Percentiles rank a stretch among this genome's conserved stretches.
Evolutionary conservation across 2,888 invertebrate species (phyloP).

Genomic region (Ornithoptera priamus): DNA sequence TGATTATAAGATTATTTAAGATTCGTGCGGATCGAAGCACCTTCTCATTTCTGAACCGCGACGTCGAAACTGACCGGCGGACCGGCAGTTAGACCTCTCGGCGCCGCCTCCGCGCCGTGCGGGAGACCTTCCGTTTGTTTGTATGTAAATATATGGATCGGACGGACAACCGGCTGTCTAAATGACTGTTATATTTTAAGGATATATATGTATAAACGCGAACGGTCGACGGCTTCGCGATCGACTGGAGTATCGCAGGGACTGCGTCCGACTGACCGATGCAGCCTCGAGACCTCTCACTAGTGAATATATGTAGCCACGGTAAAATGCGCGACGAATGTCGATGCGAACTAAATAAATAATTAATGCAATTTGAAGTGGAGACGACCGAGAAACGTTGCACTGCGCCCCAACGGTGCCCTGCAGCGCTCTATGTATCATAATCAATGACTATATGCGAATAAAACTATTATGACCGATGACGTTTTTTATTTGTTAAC

Average conservation of each 20-base stretch:
- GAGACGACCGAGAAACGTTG: conserved; percentile 51
- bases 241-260: conserved; percentile 53
- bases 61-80: conserved; percentile 38
- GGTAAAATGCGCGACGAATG: conserved; percentile 64
- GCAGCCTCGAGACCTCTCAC: conserved; percentile 76
- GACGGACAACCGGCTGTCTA: conserved; percentile 67
- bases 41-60: conserved; percentile 40
- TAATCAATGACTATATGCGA: conserved; percentile 80
- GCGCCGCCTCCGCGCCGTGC: conserved; percentile 34
- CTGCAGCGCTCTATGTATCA: conserved; percentile 74
- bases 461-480: conserved; percentile 77
- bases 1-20: conserved; percentile 64
- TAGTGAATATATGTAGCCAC: conserved; percentile 76
- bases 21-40: conserved; percentile 51
- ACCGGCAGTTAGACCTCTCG: conserved; percentile 41
- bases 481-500: conserved; percentile 36
- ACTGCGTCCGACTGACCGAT: conserved; percentile 59
- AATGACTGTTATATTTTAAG: conserved; percentile 72
- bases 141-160: conserved; percentile 72
- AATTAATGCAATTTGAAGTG: conserved; percentile 73
- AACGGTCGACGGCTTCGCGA: conserved; percentile 61
- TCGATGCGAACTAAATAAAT: conserved; percentile 75
- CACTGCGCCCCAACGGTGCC: conserved; percentile 54
- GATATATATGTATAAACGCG: conserved; percentile 69
- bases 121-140: conserved; percentile 59